phyloP scores from a whole-genome alignment of 92 coral and sea anemone genomes.

The Porites lobata region DNA sequence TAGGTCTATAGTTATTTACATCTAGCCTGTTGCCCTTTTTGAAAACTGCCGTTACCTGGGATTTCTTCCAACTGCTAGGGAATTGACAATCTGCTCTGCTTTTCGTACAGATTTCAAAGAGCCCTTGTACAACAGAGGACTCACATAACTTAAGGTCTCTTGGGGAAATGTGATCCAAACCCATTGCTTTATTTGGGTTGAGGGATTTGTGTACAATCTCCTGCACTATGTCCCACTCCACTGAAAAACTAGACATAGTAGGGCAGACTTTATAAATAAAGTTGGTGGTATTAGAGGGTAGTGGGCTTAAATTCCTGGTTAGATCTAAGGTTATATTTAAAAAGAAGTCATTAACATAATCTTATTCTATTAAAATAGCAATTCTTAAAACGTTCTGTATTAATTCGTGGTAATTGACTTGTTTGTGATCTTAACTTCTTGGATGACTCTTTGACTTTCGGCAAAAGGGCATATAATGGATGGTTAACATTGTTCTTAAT shows the following conservation, averaged over 20 bases:
- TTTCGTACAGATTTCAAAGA: no score
- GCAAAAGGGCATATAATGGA: no score
- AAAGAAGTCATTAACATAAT: slow-evolving; percentile 29
- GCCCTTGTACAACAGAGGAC: slow-evolving; percentile 33
- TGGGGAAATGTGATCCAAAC: slow-evolving; percentile 8
- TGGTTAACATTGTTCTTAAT: no score
- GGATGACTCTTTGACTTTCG: no score
- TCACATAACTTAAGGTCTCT: slow-evolving; percentile 28
- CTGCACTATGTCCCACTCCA: slow-evolving; percentile 35
- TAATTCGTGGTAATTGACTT: no score
- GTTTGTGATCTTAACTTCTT: no score
- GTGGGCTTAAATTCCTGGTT: slow-evolving; percentile 19
- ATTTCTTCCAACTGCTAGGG: slow-evolving; percentile 33
- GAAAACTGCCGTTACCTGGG: no score
- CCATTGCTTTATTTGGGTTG: slow-evolving; percentile 8
- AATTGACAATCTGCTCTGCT: slow-evolving; percentile 6
- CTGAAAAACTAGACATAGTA: slow-evolving; percentile 37
- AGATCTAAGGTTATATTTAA: slow-evolving; percentile 25
- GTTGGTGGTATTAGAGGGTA: slow-evolving; percentile 15
- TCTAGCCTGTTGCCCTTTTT: no score
- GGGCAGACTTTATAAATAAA: slow-evolving; percentile 18
- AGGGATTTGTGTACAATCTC: slow-evolving; percentile 38
- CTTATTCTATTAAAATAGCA: background rate
- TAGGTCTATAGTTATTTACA: no score
- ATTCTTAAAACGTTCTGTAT: no score